Base-by-base conservation (phyloP, 2,888 invertebrate species). In the Podabrus alpinus region DNA sequence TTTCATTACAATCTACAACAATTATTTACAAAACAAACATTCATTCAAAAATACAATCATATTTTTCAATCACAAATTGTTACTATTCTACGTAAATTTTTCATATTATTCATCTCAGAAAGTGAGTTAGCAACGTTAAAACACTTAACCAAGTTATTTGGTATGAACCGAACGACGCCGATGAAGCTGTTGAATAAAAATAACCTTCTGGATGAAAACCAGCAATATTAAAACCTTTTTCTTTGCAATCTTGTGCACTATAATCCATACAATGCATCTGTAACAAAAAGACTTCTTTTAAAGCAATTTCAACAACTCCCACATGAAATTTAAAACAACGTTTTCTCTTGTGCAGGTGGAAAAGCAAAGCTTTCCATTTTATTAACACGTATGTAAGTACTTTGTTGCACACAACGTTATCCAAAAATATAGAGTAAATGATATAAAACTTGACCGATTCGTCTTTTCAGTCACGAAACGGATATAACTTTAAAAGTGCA, bases 191-290 rank as follows among this genome's bases (percentile, higher is more conserved):
- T 15, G 68, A 72, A n/a, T 45, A 62, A 60, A 69, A 72, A n/a
- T 69, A 59, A 9, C 76, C 76, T 71, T 76, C 76, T 13, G 75
- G 69, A 68, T 76, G 69, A 24, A 73, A 76, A 24, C 76, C 73
- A 59, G 64, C 71, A 60, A 79, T 66, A 79, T 77, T 66, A 82
- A 71, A 76, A 66, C 76, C 76, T 24, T 71, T 73, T 45, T 76
- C 73, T n/a, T 84, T 84, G 68, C 86, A 86, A 77, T 85, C 85
- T 66, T 82, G 79, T 11, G 79, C 80, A 13, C 85, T 85, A 59
- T 84, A 86, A 29, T 85, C 84, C 69, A 80, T 81, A 76, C 86
- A 86, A 74, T 86, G 85, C 70, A 85, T 79, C 86, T 86, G 84
- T 68, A 86, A 86, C 60, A 73, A 77, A 74, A 74, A 45, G 45